These are phyloP conservation scores for Channallabes apus DNA, from an alignment of 2,797 vertebrate species.

Conservation along the genomic window DNA sequence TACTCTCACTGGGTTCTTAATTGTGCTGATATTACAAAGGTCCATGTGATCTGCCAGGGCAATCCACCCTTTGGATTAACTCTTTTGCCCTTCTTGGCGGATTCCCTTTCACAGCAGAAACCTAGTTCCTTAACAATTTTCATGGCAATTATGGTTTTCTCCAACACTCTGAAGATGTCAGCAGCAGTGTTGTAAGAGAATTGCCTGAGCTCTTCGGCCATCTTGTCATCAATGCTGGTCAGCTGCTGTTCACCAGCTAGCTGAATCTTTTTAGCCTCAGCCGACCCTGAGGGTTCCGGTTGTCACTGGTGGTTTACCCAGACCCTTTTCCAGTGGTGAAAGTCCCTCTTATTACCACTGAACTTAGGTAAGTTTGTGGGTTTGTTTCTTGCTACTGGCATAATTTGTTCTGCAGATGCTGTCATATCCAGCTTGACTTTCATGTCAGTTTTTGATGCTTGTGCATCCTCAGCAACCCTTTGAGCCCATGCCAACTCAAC, in stretches of 20 bases:
- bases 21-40: conserved; percentile 43
- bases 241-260: too few species aligned
- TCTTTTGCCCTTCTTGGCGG: conserved; percentile 19
- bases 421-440: too few species aligned
- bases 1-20: conserved; percentile 51
- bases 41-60: conserved; percentile 39
- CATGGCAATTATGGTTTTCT: conserved; percentile 6
- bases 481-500: too few species aligned
- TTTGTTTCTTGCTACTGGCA: too few species aligned
- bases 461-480: too few species aligned
- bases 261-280: conserved; percentile 50
- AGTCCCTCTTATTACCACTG: conserved; percentile 11
- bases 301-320: conserved; percentile 29
- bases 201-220: too few species aligned
- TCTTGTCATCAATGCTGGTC: too few species aligned
- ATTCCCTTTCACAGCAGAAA: conserved; percentile 28
- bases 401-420: too few species aligned
- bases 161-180: conserved; percentile 49
- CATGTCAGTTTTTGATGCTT: too few species aligned
- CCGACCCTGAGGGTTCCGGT: conserved; percentile 27
- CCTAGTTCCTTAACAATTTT: neutral
- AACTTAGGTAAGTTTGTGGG: too few species aligned
- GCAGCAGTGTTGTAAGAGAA: conserved; percentile 21
- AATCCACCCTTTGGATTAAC: conserved; percentile 44
- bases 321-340: conserved; percentile 13